Base-by-base conservation (phyloP, 2,888 invertebrate genomes). In the Nebria salina region DNA sequence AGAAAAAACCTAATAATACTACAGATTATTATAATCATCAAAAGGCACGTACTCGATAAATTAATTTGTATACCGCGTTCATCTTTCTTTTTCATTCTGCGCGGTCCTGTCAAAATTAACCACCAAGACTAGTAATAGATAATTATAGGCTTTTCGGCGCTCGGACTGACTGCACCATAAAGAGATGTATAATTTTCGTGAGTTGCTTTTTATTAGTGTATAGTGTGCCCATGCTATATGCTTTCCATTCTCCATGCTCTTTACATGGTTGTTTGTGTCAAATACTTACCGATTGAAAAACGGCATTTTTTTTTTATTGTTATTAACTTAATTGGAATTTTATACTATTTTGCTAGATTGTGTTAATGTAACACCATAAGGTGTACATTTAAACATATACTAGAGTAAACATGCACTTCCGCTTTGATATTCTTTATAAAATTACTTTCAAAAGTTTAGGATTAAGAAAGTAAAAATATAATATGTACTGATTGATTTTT, bases 21-120 rank as follows among this genome's bases (percentile, higher is more conserved):
- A 11, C 4, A 11, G 8, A 54, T 54, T 54, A 54, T 54, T 54
- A 54, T 54, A 8, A 54, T 54, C 54, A 54, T 54, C 54, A 13
- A 13, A 54, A 68, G 74, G 26, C 74, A 42, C 41, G 41, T 74
- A 54, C 13, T 9, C 78, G 26, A 79, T 75, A 79, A 79, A 79
- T 79, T 79, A 79, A 79, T 79, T 75, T 75, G 66, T 75, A 13
- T 73, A 41, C 72, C 68, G 70, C 42, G 41, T 25, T 41, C 64
- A 54, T 34, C 70, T 70, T 70, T 54, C 13, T 72, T 72, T 54
- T 64, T 72, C 77, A 77, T 64, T 72, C 70, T 77, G 65, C 72
- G 64, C 72, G 72, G 75, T 75, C 75, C 79, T 79, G 79, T 79
- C 79, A 79, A 75, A 79, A 79, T 79, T 79, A 79, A 79, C 74